Evolutionary conservation across 2,113 vertebrate species (phyloP).

Genomic region (Pelvicachromis taeniatus): DNA sequence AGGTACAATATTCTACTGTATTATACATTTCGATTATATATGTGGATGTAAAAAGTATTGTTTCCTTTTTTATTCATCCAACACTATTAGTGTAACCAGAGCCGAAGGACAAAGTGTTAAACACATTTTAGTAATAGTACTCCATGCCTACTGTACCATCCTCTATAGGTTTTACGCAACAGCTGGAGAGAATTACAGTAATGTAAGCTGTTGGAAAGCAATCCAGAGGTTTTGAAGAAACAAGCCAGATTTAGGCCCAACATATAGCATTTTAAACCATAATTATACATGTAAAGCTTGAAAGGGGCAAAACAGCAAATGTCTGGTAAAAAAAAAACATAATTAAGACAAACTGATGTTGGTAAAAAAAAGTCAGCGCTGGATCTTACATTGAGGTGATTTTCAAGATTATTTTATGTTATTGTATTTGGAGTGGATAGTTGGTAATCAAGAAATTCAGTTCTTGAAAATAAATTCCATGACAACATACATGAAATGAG

Average conservation of each 20-base stretch:
- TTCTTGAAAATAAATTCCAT: not conserved
- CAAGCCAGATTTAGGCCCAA: conserved; percentile 65
- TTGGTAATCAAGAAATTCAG: not conserved
- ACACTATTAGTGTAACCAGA: not conserved
- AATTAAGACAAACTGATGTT: conserved; percentile 52
- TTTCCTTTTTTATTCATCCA: not conserved
- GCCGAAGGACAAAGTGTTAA: not conserved
- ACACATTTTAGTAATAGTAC: not conserved
- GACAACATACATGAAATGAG: not conserved
- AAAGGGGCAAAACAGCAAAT: conserved; percentile 61
- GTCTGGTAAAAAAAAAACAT: conserved; percentile 56
- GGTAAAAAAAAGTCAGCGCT: not conserved
- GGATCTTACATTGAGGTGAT: not conserved
- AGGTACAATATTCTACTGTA: not conserved
- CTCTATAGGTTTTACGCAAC: conserved; percentile 47
- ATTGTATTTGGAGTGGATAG: not conserved
- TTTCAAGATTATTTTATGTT: not conserved
- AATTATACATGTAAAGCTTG: conserved; percentile 63
- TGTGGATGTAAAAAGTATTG: not conserved
- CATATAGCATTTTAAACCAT: conserved; percentile 66
- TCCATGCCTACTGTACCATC: not conserved
- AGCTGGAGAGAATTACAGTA: conserved; percentile 69
- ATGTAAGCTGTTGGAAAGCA: conserved; percentile 41
- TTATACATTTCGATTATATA: not conserved
- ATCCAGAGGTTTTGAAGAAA: conserved; percentile 56